phyloP scores from a whole-genome alignment of 2,797 vertebrate species.

The Spinus olivaceus region DNA sequence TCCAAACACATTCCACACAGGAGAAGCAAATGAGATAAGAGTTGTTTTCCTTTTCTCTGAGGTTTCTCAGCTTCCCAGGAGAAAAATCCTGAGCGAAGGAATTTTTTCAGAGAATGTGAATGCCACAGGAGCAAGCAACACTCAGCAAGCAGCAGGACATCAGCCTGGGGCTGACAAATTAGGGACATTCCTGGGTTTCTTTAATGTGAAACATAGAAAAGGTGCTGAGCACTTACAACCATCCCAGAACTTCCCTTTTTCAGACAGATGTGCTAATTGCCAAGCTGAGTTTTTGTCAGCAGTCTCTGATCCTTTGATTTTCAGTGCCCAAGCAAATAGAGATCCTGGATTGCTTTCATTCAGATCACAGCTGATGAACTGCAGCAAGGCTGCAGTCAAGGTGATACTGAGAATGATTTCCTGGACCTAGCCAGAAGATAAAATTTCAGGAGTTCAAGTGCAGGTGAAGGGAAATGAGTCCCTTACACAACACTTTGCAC shows the following conservation, averaged over 20 bases:
- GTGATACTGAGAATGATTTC: neutral
- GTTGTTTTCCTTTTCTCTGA: no score
- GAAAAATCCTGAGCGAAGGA: no score
- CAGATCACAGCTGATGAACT: neutral
- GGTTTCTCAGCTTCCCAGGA: no score
- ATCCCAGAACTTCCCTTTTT: neutral
- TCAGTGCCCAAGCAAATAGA: neutral
- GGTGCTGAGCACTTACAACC: neutral
- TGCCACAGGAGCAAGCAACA: neutral
- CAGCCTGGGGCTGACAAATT: neutral
- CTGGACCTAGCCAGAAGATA: neutral
- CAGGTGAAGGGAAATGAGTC: neutral
- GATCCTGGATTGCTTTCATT: neutral
- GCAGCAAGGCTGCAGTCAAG: neutral
- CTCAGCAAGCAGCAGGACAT: neutral
- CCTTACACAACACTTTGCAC: neutral
- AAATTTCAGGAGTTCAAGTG: conserved; percentile 16
- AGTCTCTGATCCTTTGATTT: neutral
- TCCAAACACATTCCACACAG: no score
- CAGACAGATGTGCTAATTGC: neutral
- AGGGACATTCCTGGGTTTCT: neutral
- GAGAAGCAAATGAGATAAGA: no score
- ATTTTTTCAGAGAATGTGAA: no score
- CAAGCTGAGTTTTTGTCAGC: neutral
- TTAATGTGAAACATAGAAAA: neutral